Evolutionary conservation across 1,140 invertebrate genomes (phyloP).

Genomic region (Chlorops oryzae): DNA sequence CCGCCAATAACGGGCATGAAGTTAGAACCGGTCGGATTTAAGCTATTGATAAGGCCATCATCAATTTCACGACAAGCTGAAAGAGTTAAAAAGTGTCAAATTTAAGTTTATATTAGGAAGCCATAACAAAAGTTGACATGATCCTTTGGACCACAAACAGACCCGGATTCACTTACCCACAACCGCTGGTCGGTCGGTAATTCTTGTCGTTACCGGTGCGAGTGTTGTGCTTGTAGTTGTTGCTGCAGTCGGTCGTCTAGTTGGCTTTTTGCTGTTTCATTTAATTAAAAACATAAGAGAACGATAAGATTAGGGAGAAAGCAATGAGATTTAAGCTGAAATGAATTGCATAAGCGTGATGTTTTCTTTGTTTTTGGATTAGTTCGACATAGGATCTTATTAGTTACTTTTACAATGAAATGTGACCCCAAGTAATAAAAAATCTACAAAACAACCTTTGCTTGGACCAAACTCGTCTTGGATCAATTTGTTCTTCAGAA

Average conservation of each 20-base stretch:
- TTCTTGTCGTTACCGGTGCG: not conserved
- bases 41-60: not conserved
- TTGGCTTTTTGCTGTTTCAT: not conserved
- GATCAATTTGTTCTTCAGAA: too few relatives aligned
- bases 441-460: too few relatives aligned
- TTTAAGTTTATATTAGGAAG: not conserved
- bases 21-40: conserved; percentile 26
- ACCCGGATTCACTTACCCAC: not conserved
- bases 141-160: too few relatives aligned
- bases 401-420: too few relatives aligned
- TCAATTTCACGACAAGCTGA: conserved; percentile 12
- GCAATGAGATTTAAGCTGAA: too few relatives aligned
- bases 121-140: not conserved
- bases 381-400: too few relatives aligned
- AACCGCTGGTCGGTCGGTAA: not conserved
- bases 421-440: too few relatives aligned
- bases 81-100: not conserved
- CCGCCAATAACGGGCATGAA: conserved; percentile 40
- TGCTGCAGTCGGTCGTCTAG: not conserved
- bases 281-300: too few relatives aligned
- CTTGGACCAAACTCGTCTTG: too few relatives aligned
- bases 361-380: too few relatives aligned
- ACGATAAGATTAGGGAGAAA: too few relatives aligned
- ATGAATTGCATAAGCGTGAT: too few relatives aligned
- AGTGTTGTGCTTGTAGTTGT: not conserved